A percentile compares a stretch with the other conserved stretches of the same genome.
Evolutionary conservation across 2,888 invertebrate genomes (phyloP).

Genomic region (Euproctis similis): DNA sequence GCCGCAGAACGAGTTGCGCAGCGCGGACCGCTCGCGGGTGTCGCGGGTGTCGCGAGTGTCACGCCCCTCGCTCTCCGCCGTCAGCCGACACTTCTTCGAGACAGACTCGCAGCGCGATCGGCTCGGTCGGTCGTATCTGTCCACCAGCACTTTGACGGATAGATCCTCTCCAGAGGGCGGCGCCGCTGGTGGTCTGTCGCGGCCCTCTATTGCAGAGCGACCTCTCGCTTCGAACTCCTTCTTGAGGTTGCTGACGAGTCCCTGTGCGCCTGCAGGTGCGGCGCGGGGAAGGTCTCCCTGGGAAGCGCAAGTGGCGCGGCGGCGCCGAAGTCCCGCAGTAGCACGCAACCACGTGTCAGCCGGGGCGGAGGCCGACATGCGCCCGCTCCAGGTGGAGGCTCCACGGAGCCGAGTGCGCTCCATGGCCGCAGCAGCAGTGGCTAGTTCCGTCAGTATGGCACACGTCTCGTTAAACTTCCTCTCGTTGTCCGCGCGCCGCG

Average conservation of each 20-base stretch:
- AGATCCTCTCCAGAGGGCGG: conserved; percentile 80
- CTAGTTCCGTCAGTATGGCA: conserved; percentile 78
- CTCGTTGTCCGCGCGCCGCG: conserved; percentile 47
- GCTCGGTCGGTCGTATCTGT: conserved; percentile 78
- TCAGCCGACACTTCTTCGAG: conserved; percentile 22
- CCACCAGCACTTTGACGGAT: conserved; percentile 85
- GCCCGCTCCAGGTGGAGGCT: conserved; percentile 61
- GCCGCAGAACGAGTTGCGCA: conserved; percentile 39
- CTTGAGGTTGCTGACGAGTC: conserved; percentile 89
- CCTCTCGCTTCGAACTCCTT: conserved; percentile 88
- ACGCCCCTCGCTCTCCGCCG: conserved; percentile 31
- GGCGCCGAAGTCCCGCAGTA: conserved; percentile 52
- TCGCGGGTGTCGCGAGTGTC: too few relatives aligned
- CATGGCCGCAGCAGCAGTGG: conserved; percentile 57
- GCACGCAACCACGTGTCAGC: conserved; percentile 72
- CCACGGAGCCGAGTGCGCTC: conserved; percentile 51
- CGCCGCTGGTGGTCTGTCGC: conserved; percentile 74
- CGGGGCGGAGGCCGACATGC: conserved; percentile 79
- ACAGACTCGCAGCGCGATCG: conserved; percentile 28
- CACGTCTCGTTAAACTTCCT: conserved; percentile 70
- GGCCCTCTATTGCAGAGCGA: conserved; percentile 21
- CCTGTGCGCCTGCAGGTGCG: conserved; percentile 61
- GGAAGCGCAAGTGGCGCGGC: conserved; percentile 54
- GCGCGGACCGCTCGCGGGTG: conserved; percentile 12
- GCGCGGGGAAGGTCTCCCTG: conserved; percentile 60